phyloP scores from a whole-genome alignment of 2,888 invertebrate species.

The Diaphora mendica region DNA sequence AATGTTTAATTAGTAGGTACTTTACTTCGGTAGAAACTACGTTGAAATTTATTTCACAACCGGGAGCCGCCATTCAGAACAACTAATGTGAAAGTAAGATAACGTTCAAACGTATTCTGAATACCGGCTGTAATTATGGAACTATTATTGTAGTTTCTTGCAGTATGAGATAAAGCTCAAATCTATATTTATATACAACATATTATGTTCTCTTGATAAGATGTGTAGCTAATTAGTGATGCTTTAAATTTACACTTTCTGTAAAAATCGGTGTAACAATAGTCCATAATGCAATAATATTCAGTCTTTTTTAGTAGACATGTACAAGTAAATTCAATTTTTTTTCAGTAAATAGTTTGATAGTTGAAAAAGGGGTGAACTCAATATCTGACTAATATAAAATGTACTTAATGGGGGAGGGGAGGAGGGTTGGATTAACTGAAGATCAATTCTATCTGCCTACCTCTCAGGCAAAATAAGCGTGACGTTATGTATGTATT shows the following conservation, averaged over 20 bases:
- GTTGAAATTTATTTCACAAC: constrained; percentile 57
- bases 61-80: constrained; percentile 61
- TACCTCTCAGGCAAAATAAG: too few species aligned
- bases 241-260: background rate
- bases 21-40: constrained; percentile 60
- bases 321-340: background rate
- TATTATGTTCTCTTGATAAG: background rate
- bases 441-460: too few species aligned
- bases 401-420: too few species aligned
- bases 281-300: too few species aligned
- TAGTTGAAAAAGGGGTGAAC: background rate
- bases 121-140: constrained; percentile 4
- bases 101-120: constrained; percentile 49
- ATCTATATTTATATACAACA: background rate
- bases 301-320: background rate
- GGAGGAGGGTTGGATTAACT: too few species aligned
- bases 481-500: too few species aligned
- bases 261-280: background rate
- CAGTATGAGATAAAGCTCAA: background rate
- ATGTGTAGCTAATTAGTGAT: background rate
- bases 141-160: constrained; percentile 1
- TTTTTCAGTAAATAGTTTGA: background rate
- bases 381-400: too few species aligned
- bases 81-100: constrained; percentile 68
- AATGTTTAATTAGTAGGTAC: constrained; percentile 73